Base-by-base conservation (phyloP, 2,888 invertebrate species). In the Caenorhabditis drosophilae region DNA sequence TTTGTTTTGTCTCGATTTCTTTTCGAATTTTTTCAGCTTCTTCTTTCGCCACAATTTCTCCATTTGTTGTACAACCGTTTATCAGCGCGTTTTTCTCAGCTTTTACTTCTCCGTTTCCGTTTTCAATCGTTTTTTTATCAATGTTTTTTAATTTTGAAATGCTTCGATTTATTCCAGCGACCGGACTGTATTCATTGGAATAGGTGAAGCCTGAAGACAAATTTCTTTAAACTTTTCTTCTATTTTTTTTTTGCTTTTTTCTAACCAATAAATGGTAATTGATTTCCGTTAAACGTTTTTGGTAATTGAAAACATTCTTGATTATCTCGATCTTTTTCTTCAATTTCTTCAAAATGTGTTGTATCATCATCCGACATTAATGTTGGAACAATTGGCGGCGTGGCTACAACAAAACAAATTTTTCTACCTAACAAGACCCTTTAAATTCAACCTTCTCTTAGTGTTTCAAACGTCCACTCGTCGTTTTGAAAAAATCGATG, bases 201-300 rank as follows among this genome's bases (percentile, higher is more conserved):
- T 96, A 99, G 1, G 98, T 97, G 85, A 98, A 99, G 12, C 96
- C 50, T 50, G 23, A n/a, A 36, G 36, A 31, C 31, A 6, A 31
- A 31, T 12, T 31, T 31, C 31, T 12, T 6, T 12, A 12, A 9
- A 12, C 31, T 31, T 9, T 12, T 31, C 12, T 31, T 31, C 31
- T 31, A 31, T 6, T 31, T 31, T 31, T 31, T 31, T 31, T 6
- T 12, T 9, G 12, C 12, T 31, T 31, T 31, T 31, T 12, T 9
- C 31, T 31, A 31, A 47, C 47, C 96, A 54, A 96, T 91, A 86
- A 98, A 99, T 2, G 98, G 96, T 79, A 99, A 88, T 86, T 98
- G 96, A 86, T 98, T 96, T 60, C 96, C 98, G 62, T 92, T 93
- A 86, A 98, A 99, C 40, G 94, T 92, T 87, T 94, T 97, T 54